Percentiles rank a stretch among this genome's conserved stretches.
Evolutionary conservation across 2,113 vertebrate genomes (phyloP).

Genomic region (Gallinago undulata): DNA sequence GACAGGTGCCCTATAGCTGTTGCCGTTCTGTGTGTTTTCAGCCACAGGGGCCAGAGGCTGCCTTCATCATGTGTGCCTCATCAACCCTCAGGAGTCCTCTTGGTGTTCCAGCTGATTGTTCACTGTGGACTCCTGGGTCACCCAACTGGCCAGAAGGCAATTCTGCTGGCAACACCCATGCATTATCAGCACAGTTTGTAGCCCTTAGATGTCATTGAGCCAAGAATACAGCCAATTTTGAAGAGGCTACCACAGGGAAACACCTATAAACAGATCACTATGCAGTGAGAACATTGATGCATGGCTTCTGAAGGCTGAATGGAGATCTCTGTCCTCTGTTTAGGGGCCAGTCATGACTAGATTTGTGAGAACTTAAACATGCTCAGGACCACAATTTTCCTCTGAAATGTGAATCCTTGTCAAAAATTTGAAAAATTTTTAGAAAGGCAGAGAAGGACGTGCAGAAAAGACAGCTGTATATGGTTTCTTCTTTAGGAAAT

Average conservation of each 20-base stretch:
- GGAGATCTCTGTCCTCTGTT: background rate
- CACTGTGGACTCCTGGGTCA: background rate
- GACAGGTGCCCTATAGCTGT: background rate
- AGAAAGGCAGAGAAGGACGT: background rate
- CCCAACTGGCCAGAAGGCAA: background rate
- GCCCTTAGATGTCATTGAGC: background rate
- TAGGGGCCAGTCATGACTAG: background rate
- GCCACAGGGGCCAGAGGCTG: background rate
- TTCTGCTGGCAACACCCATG: background rate
- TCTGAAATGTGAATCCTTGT: background rate
- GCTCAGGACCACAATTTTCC: background rate
- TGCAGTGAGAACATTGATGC: background rate
- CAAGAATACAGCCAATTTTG: background rate
- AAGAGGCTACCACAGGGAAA: background rate
- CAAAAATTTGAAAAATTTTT: background rate
- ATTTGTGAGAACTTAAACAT: background rate
- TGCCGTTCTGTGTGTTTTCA: background rate
- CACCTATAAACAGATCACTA: background rate
- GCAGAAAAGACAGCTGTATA: background rate
- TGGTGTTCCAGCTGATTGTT: background rate
- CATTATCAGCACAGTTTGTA: background rate
- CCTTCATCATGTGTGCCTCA: background rate
- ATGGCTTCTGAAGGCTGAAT: background rate
- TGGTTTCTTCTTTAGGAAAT: background rate
- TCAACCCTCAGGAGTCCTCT: background rate